phyloP scores from a whole-genome alignment of 2,797 vertebrate species.

The Acanthis flammea region DNA sequence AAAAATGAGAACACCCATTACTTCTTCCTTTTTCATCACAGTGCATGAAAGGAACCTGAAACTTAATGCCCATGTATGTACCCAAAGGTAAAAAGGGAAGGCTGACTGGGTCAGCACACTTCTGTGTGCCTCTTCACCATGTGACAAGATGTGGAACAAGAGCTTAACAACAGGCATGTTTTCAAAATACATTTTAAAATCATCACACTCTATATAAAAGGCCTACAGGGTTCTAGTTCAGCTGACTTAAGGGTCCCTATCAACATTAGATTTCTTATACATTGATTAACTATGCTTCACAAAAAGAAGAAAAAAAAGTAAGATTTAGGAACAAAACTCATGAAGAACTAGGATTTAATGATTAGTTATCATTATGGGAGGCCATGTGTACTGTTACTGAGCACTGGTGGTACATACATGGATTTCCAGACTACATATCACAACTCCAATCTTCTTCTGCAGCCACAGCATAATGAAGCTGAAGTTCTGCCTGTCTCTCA shows the following conservation, averaged over 20 bases:
- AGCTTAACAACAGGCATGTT: background rate
- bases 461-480: background rate
- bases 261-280: background rate
- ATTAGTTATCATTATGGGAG: background rate
- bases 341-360: background rate
- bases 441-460: background rate
- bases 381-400: background rate
- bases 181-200: background rate
- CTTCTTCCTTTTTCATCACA: background rate
- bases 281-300: background rate
- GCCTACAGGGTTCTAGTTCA: background rate
- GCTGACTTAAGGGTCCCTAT: background rate
- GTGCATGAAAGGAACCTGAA: background rate
- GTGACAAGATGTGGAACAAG: background rate
- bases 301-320: background rate
- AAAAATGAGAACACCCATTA: background rate
- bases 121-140: background rate
- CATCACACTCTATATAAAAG: background rate
- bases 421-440: background rate
- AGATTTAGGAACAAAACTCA: background rate
- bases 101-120: background rate
- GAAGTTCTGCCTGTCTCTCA: background rate
- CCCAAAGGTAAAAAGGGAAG: background rate
- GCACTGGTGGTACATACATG: fast-evolving
- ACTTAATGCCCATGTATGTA: background rate